These are phyloP conservation scores for Euspilapteryx auroguttella DNA, from an alignment of 2,888 invertebrate genomes.

Conservation along the genomic window DNA sequence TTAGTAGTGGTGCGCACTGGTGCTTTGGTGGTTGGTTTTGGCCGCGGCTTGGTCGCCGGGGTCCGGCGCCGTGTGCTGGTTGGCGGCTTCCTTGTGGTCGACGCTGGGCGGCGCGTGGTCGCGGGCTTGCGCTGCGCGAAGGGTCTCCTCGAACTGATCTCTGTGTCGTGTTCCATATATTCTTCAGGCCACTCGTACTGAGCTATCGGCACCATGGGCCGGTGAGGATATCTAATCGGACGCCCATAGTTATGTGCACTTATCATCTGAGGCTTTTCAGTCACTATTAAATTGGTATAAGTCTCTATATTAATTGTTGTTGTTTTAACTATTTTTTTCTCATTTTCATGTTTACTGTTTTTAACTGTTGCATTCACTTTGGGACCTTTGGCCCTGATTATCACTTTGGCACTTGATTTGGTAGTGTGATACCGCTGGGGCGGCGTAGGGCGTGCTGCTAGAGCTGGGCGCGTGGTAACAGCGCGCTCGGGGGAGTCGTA, in stretches of 20 bases:
- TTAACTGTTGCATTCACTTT: constrained; percentile 36
- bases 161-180: not conserved
- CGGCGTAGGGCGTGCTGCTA: too few species aligned
- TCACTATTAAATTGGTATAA: constrained; percentile 46
- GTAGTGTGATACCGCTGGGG: constrained; percentile 17
- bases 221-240: constrained; percentile 7
- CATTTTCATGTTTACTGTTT: constrained; percentile 25
- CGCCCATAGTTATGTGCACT: constrained; percentile 10
- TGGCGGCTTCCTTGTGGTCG: constrained; percentile 10
- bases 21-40: constrained; percentile 9
- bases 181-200: constrained; percentile 2
- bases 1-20: constrained; percentile 19
- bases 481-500: constrained; percentile 26
- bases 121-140: constrained; percentile 14
- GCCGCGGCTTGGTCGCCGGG: constrained; percentile 11
- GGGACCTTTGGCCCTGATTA: constrained; percentile 26
- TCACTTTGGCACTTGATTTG: constrained; percentile 35
- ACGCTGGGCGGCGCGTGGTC: constrained; percentile 14
- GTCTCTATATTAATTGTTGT: constrained; percentile 48
- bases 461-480: constrained; percentile 13
- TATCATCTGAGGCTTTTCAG: constrained; percentile 20
- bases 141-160: too few species aligned
- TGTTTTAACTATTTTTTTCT: constrained; percentile 31
- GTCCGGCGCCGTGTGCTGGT: constrained; percentile 13
- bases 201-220: constrained; percentile 3